Conservation (phyloP, 1,140 invertebrate species). For the Panagrolaimus sp. region DNA sequence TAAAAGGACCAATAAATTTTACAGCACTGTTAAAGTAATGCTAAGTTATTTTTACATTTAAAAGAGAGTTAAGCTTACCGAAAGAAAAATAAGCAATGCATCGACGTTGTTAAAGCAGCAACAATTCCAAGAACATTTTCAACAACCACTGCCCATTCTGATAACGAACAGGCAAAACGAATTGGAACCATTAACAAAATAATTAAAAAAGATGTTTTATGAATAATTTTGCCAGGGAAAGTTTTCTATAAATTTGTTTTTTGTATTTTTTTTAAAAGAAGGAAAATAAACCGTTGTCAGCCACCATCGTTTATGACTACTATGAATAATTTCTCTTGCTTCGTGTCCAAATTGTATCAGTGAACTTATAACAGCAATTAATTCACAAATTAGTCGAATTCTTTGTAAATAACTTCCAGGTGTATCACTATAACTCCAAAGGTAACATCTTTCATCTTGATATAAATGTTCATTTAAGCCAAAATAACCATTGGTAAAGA, state of each 20-base stretch:
- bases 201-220: constrained; percentile 80
- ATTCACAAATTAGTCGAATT: constrained; percentile 29
- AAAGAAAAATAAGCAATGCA: constrained; percentile 21
- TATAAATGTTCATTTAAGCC: constrained; percentile 15
- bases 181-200: constrained; percentile 76
- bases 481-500: not conserved
- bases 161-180: constrained; percentile 71
- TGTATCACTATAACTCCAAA: constrained; percentile 31
- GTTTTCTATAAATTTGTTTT: constrained; percentile 68
- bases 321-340: constrained; percentile 28
- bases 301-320: constrained; percentile 61
- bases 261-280: constrained; percentile 14
- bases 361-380: constrained; percentile 24
- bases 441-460: constrained; percentile 18
- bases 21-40: constrained; percentile 70
- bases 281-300: constrained; percentile 59
- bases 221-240: constrained; percentile 82
- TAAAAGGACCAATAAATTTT: constrained; percentile 92
- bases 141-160: constrained; percentile 59
- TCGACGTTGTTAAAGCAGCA: constrained; percentile 5
- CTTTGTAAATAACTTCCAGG: constrained; percentile 19
- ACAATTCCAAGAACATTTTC: constrained; percentile 7
- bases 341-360: constrained; percentile 25
- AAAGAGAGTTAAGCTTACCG: not conserved
- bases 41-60: constrained; percentile 3